Percentiles rank a stretch among this genome's conserved stretches.
Evolutionary conservation across 2,113 vertebrate species (phyloP).

Genomic region (Salvelinus alpinus): DNA sequence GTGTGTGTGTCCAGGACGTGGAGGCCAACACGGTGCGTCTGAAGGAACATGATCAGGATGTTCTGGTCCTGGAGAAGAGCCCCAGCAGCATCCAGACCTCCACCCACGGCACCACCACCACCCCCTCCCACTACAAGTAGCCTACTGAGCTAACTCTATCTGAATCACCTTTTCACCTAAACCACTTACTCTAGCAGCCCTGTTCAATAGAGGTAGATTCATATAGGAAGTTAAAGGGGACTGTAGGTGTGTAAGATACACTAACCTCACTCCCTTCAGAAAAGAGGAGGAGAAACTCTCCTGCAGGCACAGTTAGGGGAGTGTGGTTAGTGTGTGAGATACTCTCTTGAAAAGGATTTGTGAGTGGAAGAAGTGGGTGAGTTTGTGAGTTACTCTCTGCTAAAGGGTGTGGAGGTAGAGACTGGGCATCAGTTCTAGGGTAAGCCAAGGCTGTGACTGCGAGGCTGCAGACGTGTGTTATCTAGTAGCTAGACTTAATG

Average conservation of each 20-base stretch:
- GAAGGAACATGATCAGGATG: slow-evolving; percentile 96
- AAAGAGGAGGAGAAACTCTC: too few species aligned
- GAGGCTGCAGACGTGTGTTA: slow-evolving; percentile 30
- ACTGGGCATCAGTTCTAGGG: background rate
- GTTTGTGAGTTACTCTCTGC: too few species aligned
- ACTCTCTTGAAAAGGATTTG: too few species aligned
- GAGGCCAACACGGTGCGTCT: slow-evolving; percentile 99
- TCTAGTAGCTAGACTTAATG: slow-evolving; percentile 4
- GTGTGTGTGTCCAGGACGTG: slow-evolving; percentile 84
- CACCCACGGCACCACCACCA: slow-evolving; percentile 82
- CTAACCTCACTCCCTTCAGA: too few species aligned
- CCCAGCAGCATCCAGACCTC: slow-evolving; percentile 81
- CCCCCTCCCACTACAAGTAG: slow-evolving; percentile 90
- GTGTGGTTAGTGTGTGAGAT: too few species aligned
- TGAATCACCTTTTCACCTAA: background rate
- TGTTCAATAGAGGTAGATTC: background rate
- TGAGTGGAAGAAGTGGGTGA: too few species aligned
- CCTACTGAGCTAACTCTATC: slow-evolving; percentile 52
- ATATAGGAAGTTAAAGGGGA: background rate
- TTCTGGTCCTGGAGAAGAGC: slow-evolving; percentile 96
- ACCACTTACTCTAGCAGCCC: background rate
- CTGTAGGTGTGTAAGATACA: background rate
- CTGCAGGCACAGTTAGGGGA: too few species aligned
- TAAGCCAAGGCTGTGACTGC: slow-evolving; percentile 18
- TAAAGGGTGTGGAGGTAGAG: too few species aligned